Evolutionary conservation across 2,797 vertebrate genomes (phyloP).

Genomic region (Orientallactaga sibirica): DNA sequence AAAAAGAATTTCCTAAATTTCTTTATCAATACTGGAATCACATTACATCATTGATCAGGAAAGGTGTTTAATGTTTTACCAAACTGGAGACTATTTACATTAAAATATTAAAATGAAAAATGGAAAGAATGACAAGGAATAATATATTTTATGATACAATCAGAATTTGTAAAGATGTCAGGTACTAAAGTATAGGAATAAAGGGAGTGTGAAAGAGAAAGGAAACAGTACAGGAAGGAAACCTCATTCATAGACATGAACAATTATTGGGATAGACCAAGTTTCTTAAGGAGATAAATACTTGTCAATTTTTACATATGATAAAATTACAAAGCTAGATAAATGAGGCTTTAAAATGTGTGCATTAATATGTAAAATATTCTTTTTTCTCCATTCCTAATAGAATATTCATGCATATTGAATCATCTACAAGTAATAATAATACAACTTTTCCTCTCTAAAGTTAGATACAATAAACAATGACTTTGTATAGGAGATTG

Average conservation of each 20-base stretch:
- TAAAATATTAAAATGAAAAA: neutral
- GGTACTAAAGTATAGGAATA: neutral
- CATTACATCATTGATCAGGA: neutral
- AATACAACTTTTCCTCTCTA: neutral
- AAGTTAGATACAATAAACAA: neutral
- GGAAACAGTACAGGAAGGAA: neutral
- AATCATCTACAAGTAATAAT: neutral
- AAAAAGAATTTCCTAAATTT: neutral
- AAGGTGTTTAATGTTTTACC: slow-evolving; percentile 18
- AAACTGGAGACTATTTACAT: neutral
- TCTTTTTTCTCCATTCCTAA: neutral
- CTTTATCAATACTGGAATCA: neutral
- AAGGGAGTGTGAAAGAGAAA: neutral
- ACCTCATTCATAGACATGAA: neutral
- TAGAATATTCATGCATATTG: neutral
- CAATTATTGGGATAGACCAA: neutral
- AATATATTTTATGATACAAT: neutral
- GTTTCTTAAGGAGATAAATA: neutral
- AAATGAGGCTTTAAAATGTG: neutral
- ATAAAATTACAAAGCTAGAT: neutral
- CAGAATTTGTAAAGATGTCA: neutral
- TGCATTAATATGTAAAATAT: neutral
- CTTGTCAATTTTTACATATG: neutral
- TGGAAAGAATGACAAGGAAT: neutral
- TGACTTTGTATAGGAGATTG: neutral